Evolutionary conservation across 2,797 vertebrate genomes (phyloP), one percentile per base, ranked within the genome.

Genomic region (Siniperca obscura): DNA sequence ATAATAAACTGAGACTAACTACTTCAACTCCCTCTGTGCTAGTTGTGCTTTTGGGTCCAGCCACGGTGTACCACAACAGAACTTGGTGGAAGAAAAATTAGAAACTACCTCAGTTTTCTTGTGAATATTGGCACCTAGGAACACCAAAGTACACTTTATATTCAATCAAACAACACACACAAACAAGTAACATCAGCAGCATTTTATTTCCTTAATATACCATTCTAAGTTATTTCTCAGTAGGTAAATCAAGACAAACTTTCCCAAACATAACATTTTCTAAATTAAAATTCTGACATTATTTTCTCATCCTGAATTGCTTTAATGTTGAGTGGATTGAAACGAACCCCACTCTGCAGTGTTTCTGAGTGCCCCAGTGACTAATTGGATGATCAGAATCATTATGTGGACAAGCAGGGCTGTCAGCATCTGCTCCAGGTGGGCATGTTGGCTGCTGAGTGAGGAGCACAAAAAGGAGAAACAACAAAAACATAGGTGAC

Each of bases 351-450:
- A 53, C 62, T 57, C 60, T 34, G 52, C 40, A 12, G 66, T 40
- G 7, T 72, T 62, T 76, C 68, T 30, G 9, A 76, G 78, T 70
- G 87, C 22, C 48, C n/a, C 16, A 19, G 36, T 72, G 60, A 84
- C 74, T 86, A 85, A 85, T 57, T 68, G 36, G 44, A 38, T 55
- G 69, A 89, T 91, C 77, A 85, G 52, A 84, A 74, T 81, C 71
- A 87, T 83, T 79, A 82, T 36, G 56, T 46, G 69, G 64, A 77
- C 79, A 50, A 55, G 61, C 64, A 44, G 66, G 21, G 53, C 78
- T 61, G 78, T 62, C 67, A 53, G 80, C 75, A 62, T 84, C 66
- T 81, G 70, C 64, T 62, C 34, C 82, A 86, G 71, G 82, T 75
- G 74, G 76, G 16, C 50, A 48, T 9, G 7, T 55, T 4, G 34